Percentiles rank a stretch among this genome's conserved stretches.
Conservation (phyloP, 2,113 vertebrate species). For the Spilogale gracilis region DNA sequence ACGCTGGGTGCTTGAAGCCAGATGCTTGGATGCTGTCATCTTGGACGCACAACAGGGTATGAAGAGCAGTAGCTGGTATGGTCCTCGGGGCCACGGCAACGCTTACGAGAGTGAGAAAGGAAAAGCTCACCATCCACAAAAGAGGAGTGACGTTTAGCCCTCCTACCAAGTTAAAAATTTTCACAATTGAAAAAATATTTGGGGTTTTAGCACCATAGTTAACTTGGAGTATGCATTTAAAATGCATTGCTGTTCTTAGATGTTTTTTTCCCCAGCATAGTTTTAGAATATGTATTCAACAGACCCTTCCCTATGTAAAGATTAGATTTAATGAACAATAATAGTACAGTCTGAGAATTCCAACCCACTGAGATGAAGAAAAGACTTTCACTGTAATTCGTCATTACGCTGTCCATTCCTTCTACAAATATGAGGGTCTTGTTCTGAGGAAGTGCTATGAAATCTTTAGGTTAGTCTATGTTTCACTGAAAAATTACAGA, state of each 20-base stretch:
- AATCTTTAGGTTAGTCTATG: background rate
- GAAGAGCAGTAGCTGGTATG: background rate
- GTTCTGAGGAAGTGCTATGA: background rate
- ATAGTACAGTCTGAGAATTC: background rate
- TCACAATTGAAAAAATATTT: background rate
- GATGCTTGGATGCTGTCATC: background rate
- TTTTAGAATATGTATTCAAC: background rate
- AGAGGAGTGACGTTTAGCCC: background rate
- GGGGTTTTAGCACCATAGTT: background rate
- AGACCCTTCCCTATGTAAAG: background rate
- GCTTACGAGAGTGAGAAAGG: background rate
- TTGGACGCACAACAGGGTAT: background rate
- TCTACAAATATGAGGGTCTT: background rate
- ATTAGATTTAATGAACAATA: background rate
- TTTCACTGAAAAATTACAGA: constrained; percentile 18
- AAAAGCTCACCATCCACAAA: background rate
- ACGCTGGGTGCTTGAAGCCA: background rate
- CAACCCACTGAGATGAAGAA: background rate
- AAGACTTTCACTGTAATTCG: background rate
- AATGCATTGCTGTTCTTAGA: background rate
- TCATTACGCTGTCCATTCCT: background rate
- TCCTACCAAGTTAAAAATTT: background rate
- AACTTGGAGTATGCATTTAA: background rate
- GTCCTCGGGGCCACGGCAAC: background rate
- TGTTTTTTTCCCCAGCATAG: background rate